Evolutionary conservation across 2,113 vertebrate species (phyloP).

Genomic region (Isichthys henryi): DNA sequence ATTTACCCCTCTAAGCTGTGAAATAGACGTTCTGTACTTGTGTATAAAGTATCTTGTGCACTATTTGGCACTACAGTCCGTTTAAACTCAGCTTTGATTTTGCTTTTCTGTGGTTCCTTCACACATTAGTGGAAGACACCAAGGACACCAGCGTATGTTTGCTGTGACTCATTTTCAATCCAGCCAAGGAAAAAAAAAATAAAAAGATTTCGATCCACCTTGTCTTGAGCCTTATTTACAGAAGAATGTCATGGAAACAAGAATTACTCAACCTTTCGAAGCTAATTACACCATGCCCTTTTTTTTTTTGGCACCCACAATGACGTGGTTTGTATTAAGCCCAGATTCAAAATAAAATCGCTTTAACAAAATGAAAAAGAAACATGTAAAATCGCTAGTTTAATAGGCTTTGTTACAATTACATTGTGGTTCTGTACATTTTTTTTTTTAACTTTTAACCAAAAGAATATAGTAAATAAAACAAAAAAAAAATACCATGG

Average conservation of each 20-base stretch:
- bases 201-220: background rate
- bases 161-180: background rate
- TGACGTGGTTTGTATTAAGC: background rate
- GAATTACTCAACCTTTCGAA: conserved; percentile 1
- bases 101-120: background rate
- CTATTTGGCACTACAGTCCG: background rate
- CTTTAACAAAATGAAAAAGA: conserved; percentile 36
- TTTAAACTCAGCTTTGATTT: background rate
- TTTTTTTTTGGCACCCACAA: background rate
- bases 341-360: conserved; percentile 12
- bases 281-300: background rate
- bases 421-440: conserved; percentile 65
- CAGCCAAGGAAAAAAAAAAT: background rate
- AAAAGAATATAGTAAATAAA: conserved; percentile 54
- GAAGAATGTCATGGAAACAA: conserved; percentile 11
- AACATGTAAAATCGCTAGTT: conserved; percentile 66
- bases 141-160: background rate
- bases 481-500: conserved; percentile 42
- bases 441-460: conserved; percentile 37
- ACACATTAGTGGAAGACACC: background rate
- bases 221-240: conserved; percentile 2
- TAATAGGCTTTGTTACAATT: conserved; percentile 71
- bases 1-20: background rate
- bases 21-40: background rate
- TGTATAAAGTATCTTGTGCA: background rate